A percentile compares a stretch with the other conserved stretches of the same genome.
These are phyloP conservation scores for Ostrea edulis DNA, from an alignment of 1,140 invertebrate genomes.

Conservation along the genomic window DNA sequence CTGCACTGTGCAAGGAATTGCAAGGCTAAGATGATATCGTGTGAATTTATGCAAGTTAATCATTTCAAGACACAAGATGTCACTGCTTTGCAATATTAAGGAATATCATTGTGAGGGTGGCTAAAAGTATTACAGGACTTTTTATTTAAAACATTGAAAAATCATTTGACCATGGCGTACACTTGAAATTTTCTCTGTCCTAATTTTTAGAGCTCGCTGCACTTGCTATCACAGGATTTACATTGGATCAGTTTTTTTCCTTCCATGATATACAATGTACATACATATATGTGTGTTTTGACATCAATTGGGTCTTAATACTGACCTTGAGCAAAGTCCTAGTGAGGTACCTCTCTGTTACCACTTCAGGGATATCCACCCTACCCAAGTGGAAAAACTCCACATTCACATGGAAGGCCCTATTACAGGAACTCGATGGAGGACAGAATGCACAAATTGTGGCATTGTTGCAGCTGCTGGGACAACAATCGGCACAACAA, in stretches of 20 bases:
- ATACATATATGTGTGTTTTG: neutral
- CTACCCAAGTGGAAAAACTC: conserved; percentile 59
- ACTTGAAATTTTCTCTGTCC: too few relatives aligned
- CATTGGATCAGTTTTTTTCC: too few relatives aligned
- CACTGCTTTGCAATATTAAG: too few relatives aligned
- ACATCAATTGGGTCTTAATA: neutral
- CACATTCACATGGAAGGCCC: conserved; percentile 54
- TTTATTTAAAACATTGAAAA: too few relatives aligned
- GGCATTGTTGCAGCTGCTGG: conserved; percentile 47
- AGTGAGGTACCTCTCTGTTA: conserved; percentile 53
- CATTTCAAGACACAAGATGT: too few relatives aligned
- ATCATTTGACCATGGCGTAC: too few relatives aligned
- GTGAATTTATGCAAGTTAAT: too few relatives aligned
- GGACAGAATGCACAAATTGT: conserved; percentile 53
- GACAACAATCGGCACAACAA: conserved; percentile 62
- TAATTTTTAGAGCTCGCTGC: too few relatives aligned
- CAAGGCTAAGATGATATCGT: too few relatives aligned
- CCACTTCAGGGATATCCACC: conserved; percentile 49
- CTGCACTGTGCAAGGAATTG: too few relatives aligned
- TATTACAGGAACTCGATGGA: conserved; percentile 34
- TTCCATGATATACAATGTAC: too few relatives aligned
- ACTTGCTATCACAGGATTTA: too few relatives aligned
- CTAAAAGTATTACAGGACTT: neutral
- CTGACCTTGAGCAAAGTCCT: conserved; percentile 54
- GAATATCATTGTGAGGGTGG: neutral